phyloP scores from a whole-genome alignment of 2,888 invertebrate genomes.

The Orthosia gothica region DNA sequence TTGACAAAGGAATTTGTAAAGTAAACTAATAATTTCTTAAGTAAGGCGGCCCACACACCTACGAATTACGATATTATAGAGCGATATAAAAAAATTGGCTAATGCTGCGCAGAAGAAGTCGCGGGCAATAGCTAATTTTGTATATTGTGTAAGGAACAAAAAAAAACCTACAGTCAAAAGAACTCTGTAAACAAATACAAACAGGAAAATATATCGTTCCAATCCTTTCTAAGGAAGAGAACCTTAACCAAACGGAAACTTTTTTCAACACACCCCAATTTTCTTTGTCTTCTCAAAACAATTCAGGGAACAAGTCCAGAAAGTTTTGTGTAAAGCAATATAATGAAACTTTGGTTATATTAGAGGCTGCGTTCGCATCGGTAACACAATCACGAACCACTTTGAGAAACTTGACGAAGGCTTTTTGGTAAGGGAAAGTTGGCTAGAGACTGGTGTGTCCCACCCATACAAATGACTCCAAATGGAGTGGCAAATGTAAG shows the following conservation, averaged over 20 bases:
- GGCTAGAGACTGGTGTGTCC: slow-evolving; percentile 77
- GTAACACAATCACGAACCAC: slow-evolving; percentile 88
- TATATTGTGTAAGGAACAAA: neutral
- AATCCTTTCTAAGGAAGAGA: neutral
- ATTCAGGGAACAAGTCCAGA: slow-evolving; percentile 43
- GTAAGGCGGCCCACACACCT: no score
- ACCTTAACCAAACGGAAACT: slow-evolving; percentile 35
- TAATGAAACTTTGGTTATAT: slow-evolving; percentile 73
- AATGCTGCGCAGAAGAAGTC: no score
- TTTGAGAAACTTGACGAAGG: slow-evolving; percentile 89
- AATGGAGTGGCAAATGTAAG: slow-evolving; percentile 77
- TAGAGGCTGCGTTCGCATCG: slow-evolving; percentile 75
- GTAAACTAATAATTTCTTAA: no score
- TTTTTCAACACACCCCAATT: slow-evolving; percentile 44
- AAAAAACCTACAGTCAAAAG: neutral
- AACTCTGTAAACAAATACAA: slow-evolving; percentile 12
- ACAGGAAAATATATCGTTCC: slow-evolving; percentile 12
- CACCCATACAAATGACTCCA: slow-evolving; percentile 87
- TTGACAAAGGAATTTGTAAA: no score
- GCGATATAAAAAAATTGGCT: no score
- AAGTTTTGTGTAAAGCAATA: slow-evolving; percentile 65
- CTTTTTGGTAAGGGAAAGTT: slow-evolving; percentile 87
- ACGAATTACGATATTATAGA: no score
- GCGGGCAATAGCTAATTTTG: no score
- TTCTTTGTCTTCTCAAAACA: slow-evolving; percentile 61